These are phyloP conservation scores for Protaetia brevitarsis DNA, from an alignment of 1,140 invertebrate species.

Conservation along the genomic window DNA sequence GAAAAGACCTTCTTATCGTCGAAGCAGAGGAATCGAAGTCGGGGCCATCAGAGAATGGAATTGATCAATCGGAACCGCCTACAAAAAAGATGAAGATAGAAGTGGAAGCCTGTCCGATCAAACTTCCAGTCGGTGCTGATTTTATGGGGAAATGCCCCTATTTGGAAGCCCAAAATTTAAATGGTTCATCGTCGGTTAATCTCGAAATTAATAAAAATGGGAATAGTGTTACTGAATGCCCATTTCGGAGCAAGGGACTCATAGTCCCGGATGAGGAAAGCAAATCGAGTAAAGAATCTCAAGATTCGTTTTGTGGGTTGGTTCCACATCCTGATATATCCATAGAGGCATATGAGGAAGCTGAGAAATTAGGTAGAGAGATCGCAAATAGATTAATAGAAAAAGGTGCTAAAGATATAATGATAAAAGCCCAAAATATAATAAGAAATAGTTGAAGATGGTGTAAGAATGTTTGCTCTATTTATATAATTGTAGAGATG, in stretches of 20 bases:
- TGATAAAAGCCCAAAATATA: slow-evolving; percentile 66
- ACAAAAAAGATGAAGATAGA: slow-evolving; percentile 36
- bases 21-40: neutral
- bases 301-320: slow-evolving; percentile 55
- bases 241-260: slow-evolving; percentile 45
- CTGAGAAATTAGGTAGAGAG: slow-evolving; percentile 66
- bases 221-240: slow-evolving; percentile 47
- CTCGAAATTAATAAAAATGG: slow-evolving; percentile 26
- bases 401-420: slow-evolving; percentile 74
- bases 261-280: slow-evolving; percentile 33
- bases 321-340: slow-evolving; percentile 54
- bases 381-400: slow-evolving; percentile 71
- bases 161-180: slow-evolving; percentile 42
- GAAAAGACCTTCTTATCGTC: neutral
- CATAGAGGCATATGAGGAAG: slow-evolving; percentile 54
- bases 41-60: neutral
- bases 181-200: slow-evolving; percentile 44
- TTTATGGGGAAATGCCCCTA: slow-evolving; percentile 57
- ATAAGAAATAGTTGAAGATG: slow-evolving; percentile 45
- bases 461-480: too few species aligned
- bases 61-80: slow-evolving; percentile 28
- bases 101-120: slow-evolving; percentile 49
- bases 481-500: too few species aligned
- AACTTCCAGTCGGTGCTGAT: slow-evolving; percentile 52
- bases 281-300: slow-evolving; percentile 41